These are phyloP conservation scores for Eudasyphora cyanicolor DNA, from an alignment of 2,888 invertebrate species.

Conservation along the genomic window DNA sequence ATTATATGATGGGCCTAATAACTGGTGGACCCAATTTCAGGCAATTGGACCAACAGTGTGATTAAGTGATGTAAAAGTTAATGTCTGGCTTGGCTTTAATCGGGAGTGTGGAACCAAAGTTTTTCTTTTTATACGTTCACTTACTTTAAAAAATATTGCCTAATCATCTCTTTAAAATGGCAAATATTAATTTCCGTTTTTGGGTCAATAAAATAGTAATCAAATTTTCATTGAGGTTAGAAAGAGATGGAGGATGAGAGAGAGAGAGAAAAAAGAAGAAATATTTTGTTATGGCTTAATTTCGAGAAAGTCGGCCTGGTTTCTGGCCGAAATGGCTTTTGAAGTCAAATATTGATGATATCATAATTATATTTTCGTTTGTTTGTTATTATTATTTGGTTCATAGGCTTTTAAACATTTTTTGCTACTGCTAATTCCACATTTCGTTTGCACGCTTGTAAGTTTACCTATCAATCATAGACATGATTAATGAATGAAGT, in stretches of 20 bases:
- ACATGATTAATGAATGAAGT: not conserved
- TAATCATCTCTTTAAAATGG: not conserved
- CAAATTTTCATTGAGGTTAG: too few relatives aligned
- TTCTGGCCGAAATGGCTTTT: not conserved
- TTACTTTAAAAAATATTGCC: not conserved
- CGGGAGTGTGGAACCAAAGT: not conserved
- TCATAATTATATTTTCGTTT: too few relatives aligned
- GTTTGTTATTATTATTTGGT: not conserved
- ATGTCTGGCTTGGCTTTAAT: too few relatives aligned
- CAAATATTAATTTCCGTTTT: not conserved
- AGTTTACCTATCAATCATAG: not conserved
- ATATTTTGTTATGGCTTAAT: not conserved
- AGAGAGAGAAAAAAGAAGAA: too few relatives aligned
- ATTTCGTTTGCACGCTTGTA: not conserved
- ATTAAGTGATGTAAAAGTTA: not conserved
- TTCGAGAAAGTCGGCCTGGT: conserved; percentile 13
- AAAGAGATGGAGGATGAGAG: too few relatives aligned
- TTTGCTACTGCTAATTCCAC: not conserved
- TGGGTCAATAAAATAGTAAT: not conserved
- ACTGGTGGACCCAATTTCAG: not conserved
- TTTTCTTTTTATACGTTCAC: not conserved
- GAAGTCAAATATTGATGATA: not conserved
- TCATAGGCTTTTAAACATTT: not conserved
- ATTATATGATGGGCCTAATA: not conserved
- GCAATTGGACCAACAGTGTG: not conserved